These are phyloP conservation scores for Eonycteris spelaea DNA, from an alignment of 2,113 vertebrate species.

Conservation along the genomic window DNA sequence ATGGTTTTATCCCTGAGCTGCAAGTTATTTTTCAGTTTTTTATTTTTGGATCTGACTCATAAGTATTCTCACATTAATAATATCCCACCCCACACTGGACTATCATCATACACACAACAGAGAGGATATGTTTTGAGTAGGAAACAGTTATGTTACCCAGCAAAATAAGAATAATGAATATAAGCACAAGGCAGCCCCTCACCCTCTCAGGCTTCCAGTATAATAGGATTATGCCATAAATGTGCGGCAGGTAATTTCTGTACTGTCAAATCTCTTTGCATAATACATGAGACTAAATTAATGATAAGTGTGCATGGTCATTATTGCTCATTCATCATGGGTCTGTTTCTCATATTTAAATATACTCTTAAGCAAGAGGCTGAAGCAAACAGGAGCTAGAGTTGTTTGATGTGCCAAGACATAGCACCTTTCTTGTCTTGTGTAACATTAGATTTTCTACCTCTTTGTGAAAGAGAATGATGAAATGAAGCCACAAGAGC, in stretches of 20 bases:
- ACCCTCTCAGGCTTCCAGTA: not conserved
- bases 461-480: not conserved
- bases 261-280: conserved; percentile 54
- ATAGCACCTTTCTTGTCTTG: not conserved
- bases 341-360: conserved; percentile 42
- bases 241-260: conserved; percentile 48
- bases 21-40: conserved; percentile 55
- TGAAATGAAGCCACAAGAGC: conserved; percentile 29
- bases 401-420: conserved; percentile 11
- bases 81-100: not conserved
- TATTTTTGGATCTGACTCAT: conserved; percentile 40
- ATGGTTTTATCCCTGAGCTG: conserved; percentile 32
- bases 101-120: not conserved
- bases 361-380: conserved; percentile 7
- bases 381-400: not conserved
- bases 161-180: conserved; percentile 30
- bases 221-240: conserved; percentile 42
- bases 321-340: conserved; percentile 37
- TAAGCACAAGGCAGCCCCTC: conserved; percentile 12
- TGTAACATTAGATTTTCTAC: not conserved
- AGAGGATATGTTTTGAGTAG: not conserved
- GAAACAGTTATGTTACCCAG: not conserved
- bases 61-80: conserved; percentile 18
- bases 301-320: conserved; percentile 27
- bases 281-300: conserved; percentile 66